These are phyloP conservation scores for Megamerina dolium DNA, from an alignment of 2,888 invertebrate species.

Conservation along the genomic window DNA sequence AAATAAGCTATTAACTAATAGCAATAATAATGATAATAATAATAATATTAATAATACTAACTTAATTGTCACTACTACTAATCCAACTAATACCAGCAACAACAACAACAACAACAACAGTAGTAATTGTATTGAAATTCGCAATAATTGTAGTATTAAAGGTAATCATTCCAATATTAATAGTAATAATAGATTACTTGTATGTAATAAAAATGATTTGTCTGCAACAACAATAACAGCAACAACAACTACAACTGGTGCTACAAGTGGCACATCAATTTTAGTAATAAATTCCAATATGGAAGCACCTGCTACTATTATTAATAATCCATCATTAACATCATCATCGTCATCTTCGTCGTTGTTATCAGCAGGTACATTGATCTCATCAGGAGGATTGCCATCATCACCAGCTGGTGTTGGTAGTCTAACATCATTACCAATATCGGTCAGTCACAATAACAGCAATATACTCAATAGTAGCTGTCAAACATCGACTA, in stretches of 20 bases:
- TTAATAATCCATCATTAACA: constrained; percentile 23
- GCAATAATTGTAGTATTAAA: too few species aligned
- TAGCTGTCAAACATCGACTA: constrained; percentile 23
- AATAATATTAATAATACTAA: constrained; percentile 26
- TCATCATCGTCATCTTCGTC: constrained; percentile 16
- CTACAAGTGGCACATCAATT: constrained; percentile 13
- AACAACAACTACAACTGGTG: constrained; percentile 7
- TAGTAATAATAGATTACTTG: constrained; percentile 7
- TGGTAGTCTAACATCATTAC: constrained; percentile 27
- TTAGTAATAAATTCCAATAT: constrained; percentile 30
- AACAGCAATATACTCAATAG: constrained; percentile 18
- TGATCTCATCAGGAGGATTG: constrained; percentile 38
- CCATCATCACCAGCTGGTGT: constrained; percentile 37
- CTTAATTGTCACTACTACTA: constrained; percentile 12
- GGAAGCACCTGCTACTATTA: constrained; percentile 24
- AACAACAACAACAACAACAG: constrained; percentile 15
- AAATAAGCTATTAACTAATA: constrained; percentile 15
- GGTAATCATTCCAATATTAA: constrained; percentile 20
- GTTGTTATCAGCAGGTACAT: constrained; percentile 11
- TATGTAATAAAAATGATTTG: constrained; percentile 7
- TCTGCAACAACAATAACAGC: constrained; percentile 11
- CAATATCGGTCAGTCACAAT: constrained; percentile 16
- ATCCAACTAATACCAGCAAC: constrained; percentile 9
- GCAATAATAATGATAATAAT: constrained; percentile 21
- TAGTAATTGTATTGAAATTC: constrained; percentile 15